Conservation (phyloP, 2,888 invertebrate genomes). For the Erynnis tages region DNA sequence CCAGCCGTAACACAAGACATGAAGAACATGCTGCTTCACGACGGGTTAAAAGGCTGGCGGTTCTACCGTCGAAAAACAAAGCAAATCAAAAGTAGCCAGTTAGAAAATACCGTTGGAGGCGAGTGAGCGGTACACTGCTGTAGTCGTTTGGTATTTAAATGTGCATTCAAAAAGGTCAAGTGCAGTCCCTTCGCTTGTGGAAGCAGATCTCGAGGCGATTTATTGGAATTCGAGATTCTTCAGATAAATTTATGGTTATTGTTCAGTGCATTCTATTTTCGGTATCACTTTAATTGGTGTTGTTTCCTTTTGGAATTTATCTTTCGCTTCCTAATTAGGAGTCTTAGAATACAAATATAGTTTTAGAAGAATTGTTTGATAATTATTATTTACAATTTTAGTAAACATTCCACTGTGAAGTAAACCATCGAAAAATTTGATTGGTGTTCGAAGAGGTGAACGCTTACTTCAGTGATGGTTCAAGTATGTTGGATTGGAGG, state of each 20-base stretch:
- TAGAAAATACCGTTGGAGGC: conserved; percentile 6
- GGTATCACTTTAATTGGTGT: neutral
- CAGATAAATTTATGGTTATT: conserved; percentile 24
- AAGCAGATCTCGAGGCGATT: conserved; percentile 24
- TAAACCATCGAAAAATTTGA: too few species aligned
- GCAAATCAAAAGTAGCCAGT: neutral
- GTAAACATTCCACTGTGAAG: too few species aligned
- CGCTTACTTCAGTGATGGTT: too few species aligned
- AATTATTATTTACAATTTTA: too few species aligned
- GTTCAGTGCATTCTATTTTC: conserved; percentile 14
- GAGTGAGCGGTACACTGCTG: conserved; percentile 5
- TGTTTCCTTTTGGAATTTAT: neutral
- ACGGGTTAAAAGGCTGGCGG: too few species aligned
- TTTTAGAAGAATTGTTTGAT: too few species aligned
- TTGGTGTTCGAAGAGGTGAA: too few species aligned
- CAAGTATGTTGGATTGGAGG: too few species aligned
- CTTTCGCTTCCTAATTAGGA: neutral
- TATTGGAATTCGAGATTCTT: conserved; percentile 21
- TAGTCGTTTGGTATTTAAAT: conserved; percentile 24
- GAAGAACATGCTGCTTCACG: too few species aligned
- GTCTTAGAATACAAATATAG: too few species aligned
- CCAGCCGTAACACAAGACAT: too few species aligned
- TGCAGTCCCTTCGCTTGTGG: conserved; percentile 27
- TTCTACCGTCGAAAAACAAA: too few species aligned
- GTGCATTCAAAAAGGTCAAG: conserved; percentile 28